These are phyloP conservation scores for Pterocles orientalis DNA, from an alignment of 2,113 vertebrate species.

Conservation along the genomic window DNA sequence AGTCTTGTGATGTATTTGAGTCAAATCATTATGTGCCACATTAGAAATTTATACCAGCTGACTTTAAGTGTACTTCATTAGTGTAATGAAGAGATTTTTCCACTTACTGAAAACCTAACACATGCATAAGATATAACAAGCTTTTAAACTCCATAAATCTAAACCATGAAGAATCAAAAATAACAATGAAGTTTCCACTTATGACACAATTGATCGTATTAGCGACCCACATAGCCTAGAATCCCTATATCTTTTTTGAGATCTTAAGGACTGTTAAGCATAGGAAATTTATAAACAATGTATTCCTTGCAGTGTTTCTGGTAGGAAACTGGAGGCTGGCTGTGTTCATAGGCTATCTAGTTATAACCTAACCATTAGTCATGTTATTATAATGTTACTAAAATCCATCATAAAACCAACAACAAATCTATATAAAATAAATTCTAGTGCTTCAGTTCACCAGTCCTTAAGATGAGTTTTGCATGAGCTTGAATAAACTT, in stretches of 20 bases:
- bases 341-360: background rate
- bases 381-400: background rate
- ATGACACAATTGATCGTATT: background rate
- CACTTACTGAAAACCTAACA: background rate
- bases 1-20: background rate
- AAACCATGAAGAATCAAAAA: background rate
- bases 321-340: background rate
- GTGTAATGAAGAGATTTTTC: conserved; percentile 4
- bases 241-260: background rate
- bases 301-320: background rate
- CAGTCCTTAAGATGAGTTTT: background rate
- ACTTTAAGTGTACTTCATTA: conserved; percentile 18
- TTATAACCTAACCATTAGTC: background rate
- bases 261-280: background rate
- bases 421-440: background rate
- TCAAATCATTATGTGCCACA: background rate
- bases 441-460: background rate
- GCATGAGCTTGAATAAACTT: background rate
- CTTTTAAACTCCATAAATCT: background rate
- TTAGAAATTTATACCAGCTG: conserved; percentile 1
- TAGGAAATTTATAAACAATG: background rate
- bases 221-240: background rate
- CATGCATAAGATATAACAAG: background rate
- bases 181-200: background rate
- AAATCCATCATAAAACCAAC: background rate